These are phyloP conservation scores for Aporrectodea caliginosa DNA, from an alignment of 1,140 invertebrate genomes.

Conservation along the genomic window DNA sequence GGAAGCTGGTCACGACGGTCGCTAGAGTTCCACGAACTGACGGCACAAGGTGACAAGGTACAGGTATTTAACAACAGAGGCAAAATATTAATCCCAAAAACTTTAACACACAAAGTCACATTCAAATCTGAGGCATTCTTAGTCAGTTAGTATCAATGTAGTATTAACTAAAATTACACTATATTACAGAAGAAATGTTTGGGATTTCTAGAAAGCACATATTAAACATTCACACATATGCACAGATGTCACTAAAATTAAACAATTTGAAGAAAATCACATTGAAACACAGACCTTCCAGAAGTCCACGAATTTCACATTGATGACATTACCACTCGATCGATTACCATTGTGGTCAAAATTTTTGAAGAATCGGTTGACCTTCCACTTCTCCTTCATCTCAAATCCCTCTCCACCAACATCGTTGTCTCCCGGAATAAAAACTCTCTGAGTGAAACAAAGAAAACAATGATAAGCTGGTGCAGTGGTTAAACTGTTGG, in stretches of 20 bases:
- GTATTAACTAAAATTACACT: neutral
- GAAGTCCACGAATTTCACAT: neutral
- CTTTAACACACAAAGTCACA: too few species aligned
- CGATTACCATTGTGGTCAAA: constrained; percentile 57
- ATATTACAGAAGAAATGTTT: neutral
- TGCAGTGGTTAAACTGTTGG: too few species aligned
- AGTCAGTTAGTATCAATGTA: neutral
- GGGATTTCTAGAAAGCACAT: neutral
- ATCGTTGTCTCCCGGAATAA: constrained; percentile 89
- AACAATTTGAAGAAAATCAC: neutral
- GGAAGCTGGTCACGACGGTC: too few species aligned
- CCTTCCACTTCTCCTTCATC: constrained; percentile 67
- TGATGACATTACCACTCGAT: neutral
- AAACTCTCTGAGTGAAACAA: constrained; percentile 65
- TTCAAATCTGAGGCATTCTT: neutral
- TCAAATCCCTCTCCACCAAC: constrained; percentile 82
- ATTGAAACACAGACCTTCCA: neutral
- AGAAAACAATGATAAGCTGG: too few species aligned
- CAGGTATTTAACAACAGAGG: too few species aligned
- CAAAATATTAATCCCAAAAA: too few species aligned
- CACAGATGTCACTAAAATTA: neutral
- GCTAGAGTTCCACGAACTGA: too few species aligned
- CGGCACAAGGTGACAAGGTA: too few species aligned
- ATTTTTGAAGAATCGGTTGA: constrained; percentile 71
- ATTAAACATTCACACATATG: neutral